Evolutionary conservation across 1,140 invertebrate genomes (phyloP).

Genomic region (Battus philenor): DNA sequence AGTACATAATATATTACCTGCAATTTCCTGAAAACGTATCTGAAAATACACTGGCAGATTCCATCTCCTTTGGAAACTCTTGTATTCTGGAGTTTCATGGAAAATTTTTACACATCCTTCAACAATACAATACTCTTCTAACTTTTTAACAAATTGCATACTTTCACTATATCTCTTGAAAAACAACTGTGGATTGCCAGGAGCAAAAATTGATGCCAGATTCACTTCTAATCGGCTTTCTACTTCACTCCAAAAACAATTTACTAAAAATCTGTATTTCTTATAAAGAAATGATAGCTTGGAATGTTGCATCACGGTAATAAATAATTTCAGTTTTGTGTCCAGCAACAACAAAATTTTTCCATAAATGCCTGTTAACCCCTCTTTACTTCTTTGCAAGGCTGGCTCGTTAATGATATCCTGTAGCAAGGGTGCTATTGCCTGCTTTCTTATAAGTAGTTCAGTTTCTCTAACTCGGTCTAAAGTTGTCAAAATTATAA

Average conservation of each 20-base stretch:
- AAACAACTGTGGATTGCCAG: constrained; percentile 93
- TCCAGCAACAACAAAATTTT: constrained; percentile 85
- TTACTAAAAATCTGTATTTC: constrained; percentile 91
- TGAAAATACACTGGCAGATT: constrained; percentile 97
- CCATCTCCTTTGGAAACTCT: constrained; percentile 89
- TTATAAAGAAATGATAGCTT: constrained; percentile 78
- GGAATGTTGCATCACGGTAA: constrained; percentile 78
- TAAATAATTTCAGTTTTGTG: constrained; percentile 78
- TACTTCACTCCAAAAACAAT: constrained; percentile 93
- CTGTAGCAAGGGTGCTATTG: constrained; percentile 84
- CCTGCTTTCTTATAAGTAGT: constrained; percentile 81
- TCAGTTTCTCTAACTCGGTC: constrained; percentile 84
- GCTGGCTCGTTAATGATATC: constrained; percentile 85
- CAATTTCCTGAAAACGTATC: constrained; percentile 94
- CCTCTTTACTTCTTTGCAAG: constrained; percentile 82
- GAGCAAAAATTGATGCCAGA: constrained; percentile 90
- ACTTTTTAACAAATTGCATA: constrained; percentile 85
- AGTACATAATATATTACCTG: constrained; percentile 61
- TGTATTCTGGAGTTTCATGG: constrained; percentile 80
- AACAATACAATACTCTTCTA: constrained; percentile 82
- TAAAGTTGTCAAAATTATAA: constrained; percentile 81
- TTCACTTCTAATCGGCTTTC: constrained; percentile 85
- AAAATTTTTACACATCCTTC: constrained; percentile 75
- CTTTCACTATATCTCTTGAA: constrained; percentile 89
- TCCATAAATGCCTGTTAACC: constrained; percentile 85